Evolutionary conservation across 2,888 invertebrate species (phyloP), one percentile per base, ranked within the genome.

Genomic region (Microctonus hyperodae): DNA sequence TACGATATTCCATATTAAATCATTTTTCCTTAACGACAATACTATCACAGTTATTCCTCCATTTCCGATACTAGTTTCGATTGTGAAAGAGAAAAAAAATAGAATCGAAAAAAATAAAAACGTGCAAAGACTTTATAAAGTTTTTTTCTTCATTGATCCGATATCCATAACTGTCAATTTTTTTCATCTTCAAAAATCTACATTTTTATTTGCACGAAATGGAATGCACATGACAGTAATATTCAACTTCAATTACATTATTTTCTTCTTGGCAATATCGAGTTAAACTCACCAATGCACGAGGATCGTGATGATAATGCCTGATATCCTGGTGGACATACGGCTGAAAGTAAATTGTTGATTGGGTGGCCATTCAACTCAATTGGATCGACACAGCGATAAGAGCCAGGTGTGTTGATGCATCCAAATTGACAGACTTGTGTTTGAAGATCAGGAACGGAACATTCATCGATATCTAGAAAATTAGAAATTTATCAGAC

Each of bases 381-480:
- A 62, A 74, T 71, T 9, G 78, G 74, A 40, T 79, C 76, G 10
- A 79, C 75, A 69, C 83, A 83, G 13, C 78, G 75, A 79, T 86
- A 88, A 57, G 87, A 85, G 22, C 88, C 88, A n/a, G 86, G 85
- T n/a, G 85, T 86, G 79, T 88, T 88, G 73, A 86, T 80, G 79
- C 88, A 89, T 55, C 83, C 83, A 65, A 78, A 79, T 58, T 74
- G 79, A 74, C 83, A 83, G 67, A 79, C 73, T 69, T 82, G 80
- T 64, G 79, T 78, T 72, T 83, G 83, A 28, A 83, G 74, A 70
- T 83, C 82, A 40, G 83, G 81, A 35, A 87, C 85, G 20, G 76
- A 78, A 75, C 92, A 92, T 80, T 92, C 91, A 77, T 92, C 88
- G 31, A 91, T 86, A 81, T 90, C 90, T 89, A 78, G 57, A 64